phyloP scores from a whole-genome alignment of 2,888 invertebrate species.

The Neoascia interrupta region DNA sequence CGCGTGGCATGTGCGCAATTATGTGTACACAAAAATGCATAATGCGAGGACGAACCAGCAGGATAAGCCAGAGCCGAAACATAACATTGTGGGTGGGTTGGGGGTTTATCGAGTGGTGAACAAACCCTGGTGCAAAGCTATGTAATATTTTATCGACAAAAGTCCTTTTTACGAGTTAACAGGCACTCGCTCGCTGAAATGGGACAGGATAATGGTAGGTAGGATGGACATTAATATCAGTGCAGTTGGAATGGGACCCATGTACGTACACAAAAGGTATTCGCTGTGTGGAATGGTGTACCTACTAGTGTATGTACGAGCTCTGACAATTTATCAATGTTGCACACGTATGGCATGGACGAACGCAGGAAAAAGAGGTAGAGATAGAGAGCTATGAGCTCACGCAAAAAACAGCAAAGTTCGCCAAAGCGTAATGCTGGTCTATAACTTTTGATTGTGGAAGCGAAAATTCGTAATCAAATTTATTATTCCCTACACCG shows the following conservation, averaged over 20 bases:
- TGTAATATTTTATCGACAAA: conserved; percentile 67
- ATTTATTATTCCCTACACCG: conserved; percentile 52
- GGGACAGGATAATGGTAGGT: conserved; percentile 43
- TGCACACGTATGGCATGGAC: conserved; percentile 28
- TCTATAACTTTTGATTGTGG: conserved; percentile 64
- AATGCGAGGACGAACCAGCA: conserved; percentile 51
- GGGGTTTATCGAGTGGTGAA: conserved; percentile 39
- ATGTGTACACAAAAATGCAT: conserved; percentile 67
- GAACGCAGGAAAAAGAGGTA: neutral
- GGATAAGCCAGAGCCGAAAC: conserved; percentile 22
- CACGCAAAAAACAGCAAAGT: conserved; percentile 10
- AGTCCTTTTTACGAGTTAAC: conserved; percentile 66
- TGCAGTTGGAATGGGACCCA: conserved; percentile 1
- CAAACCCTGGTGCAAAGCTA: conserved; percentile 41
- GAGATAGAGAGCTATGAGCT: neutral
- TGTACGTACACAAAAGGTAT: neutral
- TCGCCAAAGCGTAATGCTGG: conserved; percentile 49
- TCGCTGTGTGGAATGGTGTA: neutral
- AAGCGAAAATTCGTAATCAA: conserved; percentile 52
- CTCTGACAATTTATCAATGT: conserved; percentile 66
- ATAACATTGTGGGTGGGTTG: neutral
- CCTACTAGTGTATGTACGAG: conserved; percentile 32
- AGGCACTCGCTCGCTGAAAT: conserved; percentile 33
- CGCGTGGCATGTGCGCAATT: conserved; percentile 56
- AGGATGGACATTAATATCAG: conserved; percentile 58